A percentile compares a stretch with the other conserved stretches of the same genome.
phyloP scores from a whole-genome alignment of 2,113 vertebrate genomes.

The Chaetops frenatus region DNA sequence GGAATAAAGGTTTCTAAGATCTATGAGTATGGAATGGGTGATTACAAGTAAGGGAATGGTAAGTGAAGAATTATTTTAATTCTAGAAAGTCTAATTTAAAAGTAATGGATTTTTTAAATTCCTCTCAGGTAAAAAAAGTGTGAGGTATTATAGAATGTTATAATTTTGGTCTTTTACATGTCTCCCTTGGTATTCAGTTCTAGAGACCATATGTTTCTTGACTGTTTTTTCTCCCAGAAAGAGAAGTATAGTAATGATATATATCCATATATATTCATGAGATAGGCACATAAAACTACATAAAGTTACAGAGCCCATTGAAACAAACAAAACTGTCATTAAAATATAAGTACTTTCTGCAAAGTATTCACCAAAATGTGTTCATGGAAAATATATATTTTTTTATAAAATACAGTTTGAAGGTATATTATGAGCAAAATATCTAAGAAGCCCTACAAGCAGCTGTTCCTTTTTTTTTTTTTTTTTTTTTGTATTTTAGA shows the following conservation, averaged over 20 bases:
- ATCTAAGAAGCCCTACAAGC: background rate
- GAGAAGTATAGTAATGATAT: background rate
- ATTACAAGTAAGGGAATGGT: background rate
- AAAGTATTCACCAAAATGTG: background rate
- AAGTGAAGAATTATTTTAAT: background rate
- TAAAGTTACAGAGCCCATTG: background rate
- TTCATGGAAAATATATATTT: background rate
- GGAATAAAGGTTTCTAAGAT: background rate
- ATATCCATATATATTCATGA: background rate
- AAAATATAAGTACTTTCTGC: background rate
- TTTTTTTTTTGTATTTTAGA: background rate
- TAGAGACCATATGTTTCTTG: background rate
- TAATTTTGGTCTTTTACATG: background rate
- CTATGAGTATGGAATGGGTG: background rate
- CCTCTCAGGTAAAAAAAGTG: background rate
- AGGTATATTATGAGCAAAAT: background rate
- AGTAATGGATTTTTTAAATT: background rate
- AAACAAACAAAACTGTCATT: background rate
- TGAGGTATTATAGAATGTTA: background rate
- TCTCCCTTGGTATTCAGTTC: background rate
- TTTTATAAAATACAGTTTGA: background rate
- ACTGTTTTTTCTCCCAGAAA: background rate
- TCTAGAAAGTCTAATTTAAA: background rate
- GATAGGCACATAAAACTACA: background rate
- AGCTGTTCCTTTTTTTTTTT: background rate